Evolutionary conservation across 2,797 vertebrate genomes (phyloP), one percentile per base, ranked within the genome.

Genomic region (Rhadinocentrus ornatus): DNA sequence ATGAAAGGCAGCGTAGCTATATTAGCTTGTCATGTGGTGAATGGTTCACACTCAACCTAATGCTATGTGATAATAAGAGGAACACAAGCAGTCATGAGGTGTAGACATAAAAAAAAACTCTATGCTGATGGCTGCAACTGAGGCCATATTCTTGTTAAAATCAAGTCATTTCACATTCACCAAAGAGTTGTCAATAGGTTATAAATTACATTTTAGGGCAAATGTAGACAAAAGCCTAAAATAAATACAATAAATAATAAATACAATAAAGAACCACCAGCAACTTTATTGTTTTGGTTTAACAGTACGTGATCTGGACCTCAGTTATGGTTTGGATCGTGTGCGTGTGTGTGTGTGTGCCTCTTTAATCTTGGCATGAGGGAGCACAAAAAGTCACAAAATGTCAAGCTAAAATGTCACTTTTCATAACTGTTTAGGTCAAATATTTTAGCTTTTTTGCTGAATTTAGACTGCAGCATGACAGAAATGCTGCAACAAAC

Each of bases 361-460:
- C n/a, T 48, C 46, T 48, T 48, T 48, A 0, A 0, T 35, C 18
- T 62, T 53, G 31, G 26, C 24, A 54, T 48, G 29, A 8, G 29
- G 24, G 24, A 62, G 57, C 57, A 62, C 57, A 63, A 73, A 85
- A 82, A 79, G 81, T 79, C 69, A 80, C 62, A 48, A 78, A 87
- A 89, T 87, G 88, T 83, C 87, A 86, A 56, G 39, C 62, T 69
- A 16, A 88, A 86, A 87, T 85, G 80, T 22, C 69, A 86, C 69
- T 75, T 76, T 76, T 83, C 75, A 77, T 77, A 82, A 77, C 73
- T 75, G 63, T 81, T 81, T 70, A 55, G 54, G 20, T 63, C 8
- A 0, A 64, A 56, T 37, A 57, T 70, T 71, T 22, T 35, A 48
- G 59, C 39, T 48, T 46, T 75, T 75, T 69, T 66, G 29, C 56